A percentile compares a stretch with the other conserved stretches of the same genome.
Conservation (phyloP, 2,113 vertebrate species). For the Artemisiospiza belli region DNA sequence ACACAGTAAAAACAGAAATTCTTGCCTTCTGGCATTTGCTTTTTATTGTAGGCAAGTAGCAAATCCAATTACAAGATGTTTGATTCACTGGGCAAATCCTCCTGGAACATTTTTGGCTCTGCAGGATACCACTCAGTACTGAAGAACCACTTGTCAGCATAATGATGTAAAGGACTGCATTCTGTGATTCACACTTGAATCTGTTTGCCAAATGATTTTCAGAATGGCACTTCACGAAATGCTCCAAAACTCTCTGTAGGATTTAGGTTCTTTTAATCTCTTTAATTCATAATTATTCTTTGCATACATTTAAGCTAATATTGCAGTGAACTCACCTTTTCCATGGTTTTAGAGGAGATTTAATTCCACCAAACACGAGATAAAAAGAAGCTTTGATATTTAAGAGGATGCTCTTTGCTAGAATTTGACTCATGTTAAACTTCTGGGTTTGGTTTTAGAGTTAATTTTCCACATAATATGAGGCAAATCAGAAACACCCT, state of each 20-base stretch:
- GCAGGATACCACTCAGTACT: conserved; percentile 37
- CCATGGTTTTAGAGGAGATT: not conserved
- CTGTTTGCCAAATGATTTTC: conserved; percentile 38
- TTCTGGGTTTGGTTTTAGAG: not conserved
- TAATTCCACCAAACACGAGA: not conserved
- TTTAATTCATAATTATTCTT: conserved; percentile 26
- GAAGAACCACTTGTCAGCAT: conserved; percentile 55
- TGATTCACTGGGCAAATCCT: conserved; percentile 51
- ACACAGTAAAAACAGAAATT: not conserved
- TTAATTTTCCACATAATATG: not conserved
- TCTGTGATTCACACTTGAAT: conserved; percentile 21
- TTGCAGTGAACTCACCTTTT: not conserved
- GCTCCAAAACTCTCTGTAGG: not conserved
- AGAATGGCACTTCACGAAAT: not conserved
- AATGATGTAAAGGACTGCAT: conserved; percentile 22
- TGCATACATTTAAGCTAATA: not conserved
- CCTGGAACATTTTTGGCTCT: conserved; percentile 32
- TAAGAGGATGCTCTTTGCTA: not conserved
- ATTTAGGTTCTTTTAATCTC: not conserved
- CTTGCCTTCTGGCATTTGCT: not conserved
- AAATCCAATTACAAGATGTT: conserved; percentile 48
- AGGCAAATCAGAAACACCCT: not conserved
- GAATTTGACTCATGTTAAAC: not conserved
- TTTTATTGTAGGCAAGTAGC: conserved; percentile 16
- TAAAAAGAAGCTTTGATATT: not conserved